Conservation (phyloP, 2,113 vertebrate genomes). For the Spheniscus mendiculus region DNA sequence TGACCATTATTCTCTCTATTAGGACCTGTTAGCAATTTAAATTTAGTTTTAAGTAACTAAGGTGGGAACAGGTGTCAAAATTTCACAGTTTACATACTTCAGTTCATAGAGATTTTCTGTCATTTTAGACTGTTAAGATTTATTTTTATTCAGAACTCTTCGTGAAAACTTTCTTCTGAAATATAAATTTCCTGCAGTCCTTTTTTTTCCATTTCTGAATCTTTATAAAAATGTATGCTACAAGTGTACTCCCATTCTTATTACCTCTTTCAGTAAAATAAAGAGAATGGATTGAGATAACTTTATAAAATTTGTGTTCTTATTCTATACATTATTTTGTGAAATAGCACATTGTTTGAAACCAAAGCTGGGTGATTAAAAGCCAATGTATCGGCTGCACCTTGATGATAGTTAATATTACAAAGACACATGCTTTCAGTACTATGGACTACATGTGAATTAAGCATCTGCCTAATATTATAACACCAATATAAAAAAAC, state of each 20-base stretch:
- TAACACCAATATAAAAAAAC: background rate
- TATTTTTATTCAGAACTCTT: background rate
- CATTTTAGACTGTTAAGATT: background rate
- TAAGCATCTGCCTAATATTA: slow-evolving; percentile 33
- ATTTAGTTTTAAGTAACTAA: background rate
- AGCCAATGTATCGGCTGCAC: background rate
- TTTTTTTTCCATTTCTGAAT: background rate
- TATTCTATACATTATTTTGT: background rate
- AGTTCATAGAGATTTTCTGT: background rate
- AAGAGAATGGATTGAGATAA: background rate
- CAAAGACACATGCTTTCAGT: background rate
- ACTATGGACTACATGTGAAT: background rate
- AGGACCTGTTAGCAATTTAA: background rate
- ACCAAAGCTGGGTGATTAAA: background rate
- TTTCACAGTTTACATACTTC: background rate
- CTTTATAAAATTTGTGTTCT: background rate
- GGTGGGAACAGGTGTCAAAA: background rate
- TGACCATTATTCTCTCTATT: background rate
- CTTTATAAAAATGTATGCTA: background rate
- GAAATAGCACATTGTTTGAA: background rate
- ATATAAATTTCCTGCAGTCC: background rate
- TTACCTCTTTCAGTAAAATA: background rate
- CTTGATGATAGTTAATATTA: background rate
- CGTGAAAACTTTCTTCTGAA: background rate
- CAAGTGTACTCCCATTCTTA: background rate